Conservation (phyloP, 2,888 invertebrate species). For the Microchrysa polita region DNA sequence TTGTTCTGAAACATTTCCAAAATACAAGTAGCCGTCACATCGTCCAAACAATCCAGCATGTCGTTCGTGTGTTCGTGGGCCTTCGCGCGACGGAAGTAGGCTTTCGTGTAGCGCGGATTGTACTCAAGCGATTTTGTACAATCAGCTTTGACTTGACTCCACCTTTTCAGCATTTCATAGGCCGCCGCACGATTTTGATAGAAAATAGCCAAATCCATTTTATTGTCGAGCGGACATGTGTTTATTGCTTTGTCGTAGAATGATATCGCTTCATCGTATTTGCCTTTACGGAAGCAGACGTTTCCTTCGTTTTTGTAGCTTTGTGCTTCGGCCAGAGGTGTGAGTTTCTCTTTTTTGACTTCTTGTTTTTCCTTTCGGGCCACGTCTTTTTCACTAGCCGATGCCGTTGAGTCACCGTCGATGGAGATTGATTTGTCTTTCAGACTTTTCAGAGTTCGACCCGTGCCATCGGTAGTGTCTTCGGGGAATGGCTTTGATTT, state of each 20-base stretch:
- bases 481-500: conserved; percentile 43
- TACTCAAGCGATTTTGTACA: conserved; percentile 85
- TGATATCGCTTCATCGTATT: conserved; percentile 89
- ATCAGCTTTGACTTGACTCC: conserved; percentile 84
- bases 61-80: conserved; percentile 84
- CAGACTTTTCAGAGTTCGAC: conserved; percentile 67
- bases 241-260: conserved; percentile 95
- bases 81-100: conserved; percentile 83
- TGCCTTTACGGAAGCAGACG: conserved; percentile 81
- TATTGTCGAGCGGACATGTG: conserved; percentile 79
- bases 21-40: conserved; percentile 92
- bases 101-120: conserved; percentile 89
- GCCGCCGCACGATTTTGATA: conserved; percentile 97
- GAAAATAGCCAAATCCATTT: conserved; percentile 84
- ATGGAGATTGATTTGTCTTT: conserved; percentile 71
- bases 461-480: conserved; percentile 60
- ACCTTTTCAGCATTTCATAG: conserved; percentile 89
- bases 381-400: conserved; percentile 66
- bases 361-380: conserved; percentile 51
- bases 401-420: conserved; percentile 61
- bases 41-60: conserved; percentile 84
- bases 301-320: conserved; percentile 90
- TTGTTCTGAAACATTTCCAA: conserved; percentile 89
- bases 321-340: conserved; percentile 78
- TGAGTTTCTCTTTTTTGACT: conserved; percentile 60